Percentiles rank a stretch among this genome's conserved stretches.
Conservation (phyloP, 2,888 invertebrate species). For the Eupithecia centaureata region DNA sequence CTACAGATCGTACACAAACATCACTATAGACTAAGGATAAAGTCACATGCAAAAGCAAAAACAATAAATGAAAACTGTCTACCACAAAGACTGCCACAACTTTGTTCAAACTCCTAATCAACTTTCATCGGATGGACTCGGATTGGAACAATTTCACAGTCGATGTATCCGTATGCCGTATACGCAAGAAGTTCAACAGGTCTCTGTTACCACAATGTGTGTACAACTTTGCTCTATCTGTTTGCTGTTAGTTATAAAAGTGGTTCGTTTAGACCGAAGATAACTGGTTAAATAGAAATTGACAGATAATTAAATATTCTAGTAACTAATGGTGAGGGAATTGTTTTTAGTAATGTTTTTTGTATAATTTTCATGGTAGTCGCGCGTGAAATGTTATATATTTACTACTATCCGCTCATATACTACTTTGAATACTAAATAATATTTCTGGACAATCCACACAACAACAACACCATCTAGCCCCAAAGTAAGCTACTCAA, state of each 20-base stretch:
- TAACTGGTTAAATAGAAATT: neutral
- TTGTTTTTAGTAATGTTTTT: too few species aligned
- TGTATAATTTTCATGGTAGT: too few species aligned
- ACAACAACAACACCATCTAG: too few species aligned
- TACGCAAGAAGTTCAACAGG: conserved; percentile 14
- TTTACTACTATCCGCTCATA: too few species aligned
- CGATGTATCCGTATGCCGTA: conserved; percentile 3
- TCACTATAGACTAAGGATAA: too few species aligned
- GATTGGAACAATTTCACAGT: conserved; percentile 4
- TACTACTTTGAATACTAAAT: too few species aligned
- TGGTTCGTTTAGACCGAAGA: neutral
- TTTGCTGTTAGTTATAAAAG: neutral
- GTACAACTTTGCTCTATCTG: neutral
- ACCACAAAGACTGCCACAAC: neutral
- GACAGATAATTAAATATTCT: too few species aligned
- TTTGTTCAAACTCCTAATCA: conserved; percentile 9
- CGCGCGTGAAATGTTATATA: too few species aligned
- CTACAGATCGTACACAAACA: too few species aligned
- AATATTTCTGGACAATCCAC: too few species aligned
- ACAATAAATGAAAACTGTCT: conserved; percentile 4
- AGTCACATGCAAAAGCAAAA: neutral
- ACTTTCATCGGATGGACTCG: conserved; percentile 4
- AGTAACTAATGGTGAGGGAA: neutral
- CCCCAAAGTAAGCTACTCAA: too few species aligned
- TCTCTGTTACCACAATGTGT: conserved; percentile 1